These are phyloP conservation scores for Siderastrea siderea DNA, from an alignment of 92 coral and sea anemone genomes.

Conservation along the genomic window DNA sequence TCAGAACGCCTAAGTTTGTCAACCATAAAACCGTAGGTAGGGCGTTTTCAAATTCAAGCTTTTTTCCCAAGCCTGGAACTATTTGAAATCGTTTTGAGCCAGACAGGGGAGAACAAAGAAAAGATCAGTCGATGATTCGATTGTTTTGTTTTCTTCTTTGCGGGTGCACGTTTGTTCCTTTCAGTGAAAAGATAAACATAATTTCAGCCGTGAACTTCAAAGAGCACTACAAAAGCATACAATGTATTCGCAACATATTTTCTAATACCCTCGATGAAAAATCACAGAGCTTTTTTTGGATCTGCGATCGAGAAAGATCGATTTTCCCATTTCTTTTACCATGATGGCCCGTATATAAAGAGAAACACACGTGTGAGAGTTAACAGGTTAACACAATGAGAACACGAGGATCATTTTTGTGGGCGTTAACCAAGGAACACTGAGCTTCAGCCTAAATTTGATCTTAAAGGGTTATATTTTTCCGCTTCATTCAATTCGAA, in stretches of 20 bases:
- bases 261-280: not conserved
- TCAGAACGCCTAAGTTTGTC: not conserved
- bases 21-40: not conserved
- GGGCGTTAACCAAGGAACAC: constrained; percentile 5
- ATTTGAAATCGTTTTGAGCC: not conserved
- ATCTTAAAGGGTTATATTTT: not conserved
- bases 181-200: not conserved
- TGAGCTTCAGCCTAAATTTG: not conserved
- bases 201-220: not conserved
- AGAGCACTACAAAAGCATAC: not conserved
- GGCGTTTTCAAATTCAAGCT: not conserved
- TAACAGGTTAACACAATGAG: not conserved
- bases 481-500: not conserved
- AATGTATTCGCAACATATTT: not conserved
- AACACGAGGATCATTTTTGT: not conserved
- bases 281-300: not conserved
- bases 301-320: not conserved
- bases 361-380: not conserved
- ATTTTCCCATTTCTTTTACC: not conserved
- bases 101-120: not conserved
- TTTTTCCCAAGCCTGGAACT: not conserved
- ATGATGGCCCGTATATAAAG: not conserved
- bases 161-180: not conserved
- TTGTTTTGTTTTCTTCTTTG: constrained; percentile 11
- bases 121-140: not conserved